Base-by-base conservation (phyloP, 2,113 vertebrate genomes). In the Engraulis encrasicolus region DNA sequence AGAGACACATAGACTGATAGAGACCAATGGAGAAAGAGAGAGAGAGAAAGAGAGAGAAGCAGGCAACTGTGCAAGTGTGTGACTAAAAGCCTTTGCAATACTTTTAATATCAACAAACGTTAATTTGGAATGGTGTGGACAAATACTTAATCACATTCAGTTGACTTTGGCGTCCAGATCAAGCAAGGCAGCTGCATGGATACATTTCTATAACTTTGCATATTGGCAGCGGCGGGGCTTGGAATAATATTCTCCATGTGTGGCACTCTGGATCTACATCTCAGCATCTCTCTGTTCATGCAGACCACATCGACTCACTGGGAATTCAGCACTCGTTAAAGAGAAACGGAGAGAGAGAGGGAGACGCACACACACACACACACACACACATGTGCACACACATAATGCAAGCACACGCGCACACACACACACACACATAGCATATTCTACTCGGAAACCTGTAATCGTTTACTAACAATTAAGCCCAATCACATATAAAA, bases 391-490 rank as follows among this genome's bases (percentile, higher is more conserved):
- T n/a, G n/a, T n/a, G n/a, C 78, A 88, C 80, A 36, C 9, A 66
- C 20, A 1, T 50, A 54, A n/a, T n/a, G n/a, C n/a, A n/a, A n/a
- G n/a, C n/a, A n/a, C n/a, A n/a, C n/a, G n/a, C n/a, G n/a, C n/a
- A n/a, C n/a, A 86, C 91, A 89, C 86, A 45, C 86, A 79, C 78
- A 88, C 80, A 36, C 9, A 66, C 20, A 1, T 50, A 54, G 81
- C 83, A 82, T 92, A 91, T 89, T 92, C 87, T 89, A 83, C 89
- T 92, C 88, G 88, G 86, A 90, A 91, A 91, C 85, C 91, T 79
- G n/a, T 92, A 91, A 95, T 93, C 91, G 90, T 87, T 85, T 87
- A 89, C 88, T 90, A 91, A 90, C 91, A 88, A 92, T 92, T 91
- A 93, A 88, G 91, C 89, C 88, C n/a, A n/a, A 84, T 86, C 87